Conservation (phyloP, 2,797 vertebrate genomes). For the Novumbra hubbsi region DNA sequence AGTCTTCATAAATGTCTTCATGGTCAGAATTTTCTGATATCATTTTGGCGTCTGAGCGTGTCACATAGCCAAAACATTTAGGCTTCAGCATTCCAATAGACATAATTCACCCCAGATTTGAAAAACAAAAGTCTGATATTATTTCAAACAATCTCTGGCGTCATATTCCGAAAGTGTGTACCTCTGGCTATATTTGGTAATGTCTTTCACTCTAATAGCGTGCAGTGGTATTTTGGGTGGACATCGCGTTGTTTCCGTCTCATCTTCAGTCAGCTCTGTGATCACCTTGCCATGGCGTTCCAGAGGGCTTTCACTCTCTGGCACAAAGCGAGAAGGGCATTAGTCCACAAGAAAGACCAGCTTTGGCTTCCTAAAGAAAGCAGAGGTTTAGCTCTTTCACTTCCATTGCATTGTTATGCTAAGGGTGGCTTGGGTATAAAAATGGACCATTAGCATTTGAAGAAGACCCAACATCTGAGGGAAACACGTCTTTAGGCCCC, state of each 20-base stretch:
- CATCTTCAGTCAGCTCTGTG: slow-evolving; percentile 75
- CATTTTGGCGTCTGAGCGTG: slow-evolving; percentile 51
- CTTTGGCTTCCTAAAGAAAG: slow-evolving; percentile 81
- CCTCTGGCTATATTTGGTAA: slow-evolving; percentile 62
- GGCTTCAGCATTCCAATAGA: slow-evolving; percentile 58
- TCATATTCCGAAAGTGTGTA: slow-evolving; percentile 41
- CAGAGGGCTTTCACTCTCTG: slow-evolving; percentile 68
- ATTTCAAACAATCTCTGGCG: slow-evolving; percentile 57
- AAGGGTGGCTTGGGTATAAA: slow-evolving; percentile 76
- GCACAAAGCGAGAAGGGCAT: slow-evolving; percentile 77
- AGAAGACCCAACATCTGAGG: slow-evolving; percentile 83
- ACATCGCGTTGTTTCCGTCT: slow-evolving; percentile 72
- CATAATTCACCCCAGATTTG: slow-evolving; percentile 67
- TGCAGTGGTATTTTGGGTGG: slow-evolving; percentile 26
- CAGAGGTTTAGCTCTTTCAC: slow-evolving; percentile 83
- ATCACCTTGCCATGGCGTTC: slow-evolving; percentile 77
- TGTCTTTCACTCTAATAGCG: slow-evolving; percentile 38
- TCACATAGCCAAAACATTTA: slow-evolving; percentile 69
- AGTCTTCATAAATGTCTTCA: slow-evolving; percentile 48
- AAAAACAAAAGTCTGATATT: slow-evolving; percentile 69
- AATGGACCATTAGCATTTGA: slow-evolving; percentile 81
- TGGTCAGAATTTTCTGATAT: slow-evolving; percentile 47
- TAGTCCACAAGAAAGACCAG: slow-evolving; percentile 78
- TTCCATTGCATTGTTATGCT: slow-evolving; percentile 81
- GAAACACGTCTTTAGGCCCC: slow-evolving; percentile 74